Evolutionary conservation across 1,140 invertebrate genomes (phyloP).

Genomic region (Drosophila subobscura): DNA sequence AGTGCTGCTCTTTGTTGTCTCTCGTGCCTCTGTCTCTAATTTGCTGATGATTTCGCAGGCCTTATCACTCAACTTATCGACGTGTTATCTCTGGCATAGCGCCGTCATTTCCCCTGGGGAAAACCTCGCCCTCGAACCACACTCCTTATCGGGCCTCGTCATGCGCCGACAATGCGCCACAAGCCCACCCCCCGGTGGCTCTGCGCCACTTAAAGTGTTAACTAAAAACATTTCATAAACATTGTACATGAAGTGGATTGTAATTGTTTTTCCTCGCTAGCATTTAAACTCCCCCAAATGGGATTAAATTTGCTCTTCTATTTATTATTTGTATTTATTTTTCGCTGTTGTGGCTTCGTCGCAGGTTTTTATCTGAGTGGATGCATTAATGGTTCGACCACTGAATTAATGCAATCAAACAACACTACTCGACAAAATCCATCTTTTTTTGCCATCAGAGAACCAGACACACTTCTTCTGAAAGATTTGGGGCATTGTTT

Average conservation of each 20-base stretch:
- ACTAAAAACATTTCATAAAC: background rate
- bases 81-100: conserved; percentile 1
- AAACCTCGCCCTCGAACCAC: conserved; percentile 30
- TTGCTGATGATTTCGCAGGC: conserved; percentile 4
- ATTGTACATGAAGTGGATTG: conserved; percentile 8
- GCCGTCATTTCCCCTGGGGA: conserved; percentile 13
- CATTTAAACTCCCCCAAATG: background rate
- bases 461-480: too few species aligned
- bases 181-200: conserved; percentile 4
- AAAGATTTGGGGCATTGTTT: too few species aligned
- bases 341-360: background rate
- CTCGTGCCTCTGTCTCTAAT: too few species aligned
- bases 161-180: background rate
- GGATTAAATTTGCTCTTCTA: conserved; percentile 6
- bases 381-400: conserved; percentile 5
- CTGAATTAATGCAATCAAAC: conserved; percentile 22
- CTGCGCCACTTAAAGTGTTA: background rate
- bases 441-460: too few species aligned
- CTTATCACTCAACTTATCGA: conserved; percentile 34
- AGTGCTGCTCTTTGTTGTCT: too few species aligned
- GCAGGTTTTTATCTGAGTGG: conserved; percentile 8
- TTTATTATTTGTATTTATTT: background rate
- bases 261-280: background rate
- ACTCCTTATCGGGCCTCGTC: conserved; percentile 27
- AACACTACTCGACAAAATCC: background rate